Evolutionary conservation across 1,140 invertebrate species (phyloP).

Genomic region (Neodiprion fabricii): DNA sequence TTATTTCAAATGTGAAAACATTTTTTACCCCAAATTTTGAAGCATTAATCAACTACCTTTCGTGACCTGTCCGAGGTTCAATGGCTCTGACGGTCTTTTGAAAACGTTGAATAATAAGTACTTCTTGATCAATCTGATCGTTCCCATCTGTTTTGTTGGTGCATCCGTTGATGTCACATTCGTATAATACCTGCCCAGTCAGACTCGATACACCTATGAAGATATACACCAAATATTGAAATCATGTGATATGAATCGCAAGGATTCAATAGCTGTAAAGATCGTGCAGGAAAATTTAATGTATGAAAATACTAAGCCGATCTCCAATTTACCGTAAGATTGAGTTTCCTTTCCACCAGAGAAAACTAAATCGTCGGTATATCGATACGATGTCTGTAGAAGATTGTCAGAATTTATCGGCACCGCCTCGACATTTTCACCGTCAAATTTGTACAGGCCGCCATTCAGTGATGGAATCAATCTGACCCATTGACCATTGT

Average conservation of each 20-base stretch:
- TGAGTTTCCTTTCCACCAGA: constrained; percentile 78
- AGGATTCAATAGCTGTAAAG: not conserved
- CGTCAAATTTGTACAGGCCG: constrained; percentile 89
- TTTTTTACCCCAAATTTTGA: too few relatives aligned
- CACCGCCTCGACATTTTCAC: constrained; percentile 83
- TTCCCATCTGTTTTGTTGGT: constrained; percentile 63
- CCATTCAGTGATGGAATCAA: constrained; percentile 92
- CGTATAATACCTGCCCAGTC: constrained; percentile 79
- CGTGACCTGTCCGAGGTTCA: constrained; percentile 80
- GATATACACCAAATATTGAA: constrained; percentile 24
- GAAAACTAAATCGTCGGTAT: constrained; percentile 86
- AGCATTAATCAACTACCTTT: constrained; percentile 67
- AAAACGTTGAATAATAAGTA: constrained; percentile 80
- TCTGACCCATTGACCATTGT: constrained; percentile 84
- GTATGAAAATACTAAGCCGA: not conserved
- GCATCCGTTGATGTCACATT: constrained; percentile 80
- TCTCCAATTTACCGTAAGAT: constrained; percentile 62
- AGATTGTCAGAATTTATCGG: constrained; percentile 86
- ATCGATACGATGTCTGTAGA: constrained; percentile 82
- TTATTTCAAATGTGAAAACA: too few relatives aligned
- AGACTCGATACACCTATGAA: constrained; percentile 72
- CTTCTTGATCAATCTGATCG: constrained; percentile 60
- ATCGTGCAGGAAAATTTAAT: not conserved
- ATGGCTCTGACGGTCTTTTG: constrained; percentile 88
- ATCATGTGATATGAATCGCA: not conserved